Conservation (phyloP, 2,113 vertebrate genomes). For the Tiliqua scincoides region DNA sequence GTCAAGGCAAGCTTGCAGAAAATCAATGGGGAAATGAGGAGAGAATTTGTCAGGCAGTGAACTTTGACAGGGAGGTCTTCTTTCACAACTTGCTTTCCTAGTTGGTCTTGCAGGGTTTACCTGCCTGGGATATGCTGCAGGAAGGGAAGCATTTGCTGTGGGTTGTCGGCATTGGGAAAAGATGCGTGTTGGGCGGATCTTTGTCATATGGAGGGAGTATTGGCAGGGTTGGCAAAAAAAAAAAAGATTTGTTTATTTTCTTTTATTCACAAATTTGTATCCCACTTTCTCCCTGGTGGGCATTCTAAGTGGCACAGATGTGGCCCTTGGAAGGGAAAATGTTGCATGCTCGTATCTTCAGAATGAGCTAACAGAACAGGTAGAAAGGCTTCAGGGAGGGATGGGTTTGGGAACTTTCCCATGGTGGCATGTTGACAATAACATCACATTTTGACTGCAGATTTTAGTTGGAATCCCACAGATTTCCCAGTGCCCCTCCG, state of each 20-base stretch:
- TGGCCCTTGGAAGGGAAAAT: too few relatives aligned
- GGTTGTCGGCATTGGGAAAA: background rate
- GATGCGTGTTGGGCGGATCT: too few relatives aligned
- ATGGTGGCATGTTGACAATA: conserved; percentile 13
- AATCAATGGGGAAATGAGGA: background rate
- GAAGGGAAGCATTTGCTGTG: background rate
- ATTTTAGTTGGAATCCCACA: background rate
- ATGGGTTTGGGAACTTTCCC: conserved; percentile 24
- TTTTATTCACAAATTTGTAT: too few relatives aligned
- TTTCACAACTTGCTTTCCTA: background rate
- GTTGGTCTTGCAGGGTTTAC: background rate
- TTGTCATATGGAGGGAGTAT: too few relatives aligned
- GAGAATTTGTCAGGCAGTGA: background rate
- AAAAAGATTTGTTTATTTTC: too few relatives aligned
- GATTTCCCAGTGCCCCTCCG: background rate
- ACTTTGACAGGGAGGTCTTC: background rate
- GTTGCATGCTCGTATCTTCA: too few relatives aligned
- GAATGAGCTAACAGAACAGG: background rate
- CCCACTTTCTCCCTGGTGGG: too few relatives aligned
- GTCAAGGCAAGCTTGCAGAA: background rate
- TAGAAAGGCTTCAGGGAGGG: accelerated
- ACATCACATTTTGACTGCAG: background rate
- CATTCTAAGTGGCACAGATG: too few relatives aligned
- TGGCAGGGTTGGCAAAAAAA: too few relatives aligned
- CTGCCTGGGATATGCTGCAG: background rate